phyloP scores from a whole-genome alignment of 2,797 vertebrate genomes.

The Sebastes taczanowskii region DNA sequence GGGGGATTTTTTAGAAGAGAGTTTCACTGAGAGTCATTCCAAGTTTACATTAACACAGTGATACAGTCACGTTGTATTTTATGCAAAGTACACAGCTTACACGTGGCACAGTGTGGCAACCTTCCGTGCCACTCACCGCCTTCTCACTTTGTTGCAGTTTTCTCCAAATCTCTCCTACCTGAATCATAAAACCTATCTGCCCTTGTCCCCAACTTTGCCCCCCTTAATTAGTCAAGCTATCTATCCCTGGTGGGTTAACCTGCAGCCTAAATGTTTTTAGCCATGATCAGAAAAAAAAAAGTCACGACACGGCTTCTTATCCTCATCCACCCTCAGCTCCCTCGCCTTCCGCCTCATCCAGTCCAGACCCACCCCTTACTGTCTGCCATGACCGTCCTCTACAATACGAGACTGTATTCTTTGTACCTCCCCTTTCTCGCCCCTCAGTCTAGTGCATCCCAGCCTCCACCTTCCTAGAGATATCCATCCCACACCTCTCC shows the following conservation, averaged over 20 bases:
- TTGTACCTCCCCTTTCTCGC: conserved; percentile 84
- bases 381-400: conserved; percentile 80
- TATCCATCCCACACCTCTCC: conserved; percentile 76
- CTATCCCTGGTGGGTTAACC: neutral
- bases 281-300: conserved; percentile 44
- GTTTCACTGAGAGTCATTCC: neutral
- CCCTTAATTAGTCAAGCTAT: neutral
- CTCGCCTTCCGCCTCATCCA: conserved; percentile 65
- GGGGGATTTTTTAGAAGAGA: neutral
- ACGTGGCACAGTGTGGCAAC: conserved; percentile 43
- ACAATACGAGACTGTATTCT: conserved; percentile 80
- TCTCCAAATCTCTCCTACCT: neutral
- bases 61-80: conserved; percentile 44
- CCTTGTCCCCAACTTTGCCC: neutral
- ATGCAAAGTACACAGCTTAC: conserved; percentile 41
- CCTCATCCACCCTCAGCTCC: conserved; percentile 57
- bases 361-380: conserved; percentile 79
- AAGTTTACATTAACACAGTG: conserved; percentile 21
- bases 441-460: conserved; percentile 74
- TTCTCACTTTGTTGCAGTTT: conserved; percentile 32
- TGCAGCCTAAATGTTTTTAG: conserved; percentile 27
- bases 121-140: conserved; percentile 29
- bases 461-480: conserved; percentile 73
- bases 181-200: neutral
- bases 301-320: conserved; percentile 68